Evolutionary conservation across 2,888 invertebrate genomes (phyloP), one percentile per base, ranked within the genome.

Genomic region (Tenthredo notha): DNA sequence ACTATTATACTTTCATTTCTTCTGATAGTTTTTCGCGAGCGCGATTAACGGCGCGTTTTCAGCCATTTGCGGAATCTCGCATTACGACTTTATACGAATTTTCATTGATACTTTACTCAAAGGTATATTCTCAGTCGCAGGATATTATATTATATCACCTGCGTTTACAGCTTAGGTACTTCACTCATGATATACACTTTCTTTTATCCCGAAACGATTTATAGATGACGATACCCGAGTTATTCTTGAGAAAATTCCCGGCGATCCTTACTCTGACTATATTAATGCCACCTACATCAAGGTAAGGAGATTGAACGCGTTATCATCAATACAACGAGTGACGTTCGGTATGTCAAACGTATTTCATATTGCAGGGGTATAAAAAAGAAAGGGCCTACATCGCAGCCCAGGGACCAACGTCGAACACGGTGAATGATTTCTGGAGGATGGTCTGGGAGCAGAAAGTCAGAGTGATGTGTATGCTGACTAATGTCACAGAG

Each of bases 391-490:
- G 89, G 78, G 89, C 90, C 78, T 91, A 92, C 87, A 92, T 94
- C 88, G 93, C 93, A 6, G 91, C 94, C 58, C 92, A 94, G 88
- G 93, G 93, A 15, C 93, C 93, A 7, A 91, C 91, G 85, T 86
- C 88, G 18, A 90, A 89, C 83, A 94, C 94, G 0, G 86, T 94
- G 5, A 88, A 89, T 12, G 94, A 94, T 87, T 94, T 94, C 87
- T 94, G 94, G 94, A 88, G 93, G 70, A 94, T 94, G 94, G 88
- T 94, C 58, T 94, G 94, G 94, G 94, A 95, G 87, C 94, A 95
- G 87, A 92, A 93, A 25, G 93, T 94, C 0, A 90, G 90, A 61
- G 89, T 94, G 72, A 94, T 95, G 84, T 93, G 94, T 29, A 95
- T 95, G 94, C 87, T 95, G 43, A 93, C 95, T 12, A 95, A 95